Conservation (phyloP, 1,140 invertebrate genomes). For the Oncopodura yosiiana region DNA sequence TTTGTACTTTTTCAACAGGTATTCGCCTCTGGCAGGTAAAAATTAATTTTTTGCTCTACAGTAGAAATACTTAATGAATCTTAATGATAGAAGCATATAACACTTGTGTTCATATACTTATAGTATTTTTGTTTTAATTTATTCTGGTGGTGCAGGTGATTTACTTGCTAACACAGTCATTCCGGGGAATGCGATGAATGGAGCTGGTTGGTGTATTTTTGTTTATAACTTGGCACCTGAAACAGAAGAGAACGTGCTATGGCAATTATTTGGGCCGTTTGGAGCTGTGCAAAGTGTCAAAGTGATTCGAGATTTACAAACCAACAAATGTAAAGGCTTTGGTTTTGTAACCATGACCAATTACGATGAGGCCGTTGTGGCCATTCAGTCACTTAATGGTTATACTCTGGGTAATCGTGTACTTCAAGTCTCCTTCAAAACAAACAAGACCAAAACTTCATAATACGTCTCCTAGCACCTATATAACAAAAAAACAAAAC, state of each 20-base stretch:
- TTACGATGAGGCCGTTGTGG: slow-evolving; percentile 94
- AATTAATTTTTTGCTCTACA: too few species aligned
- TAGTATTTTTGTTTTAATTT: too few species aligned
- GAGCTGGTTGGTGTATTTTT: slow-evolving; percentile 95
- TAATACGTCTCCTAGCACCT: slow-evolving; percentile 46
- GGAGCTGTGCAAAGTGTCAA: slow-evolving; percentile 98
- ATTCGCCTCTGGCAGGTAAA: too few species aligned
- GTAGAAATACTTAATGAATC: too few species aligned
- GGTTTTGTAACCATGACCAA: slow-evolving; percentile 99
- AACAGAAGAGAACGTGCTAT: slow-evolving; percentile 95
- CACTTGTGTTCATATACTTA: too few species aligned
- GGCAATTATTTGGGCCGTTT: slow-evolving; percentile 98
- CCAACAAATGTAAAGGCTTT: slow-evolving; percentile 99
- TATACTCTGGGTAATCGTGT: slow-evolving; percentile 94
- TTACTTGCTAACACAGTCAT: slow-evolving; percentile 77
- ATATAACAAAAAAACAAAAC: too few species aligned
- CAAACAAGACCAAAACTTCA: slow-evolving; percentile 82
- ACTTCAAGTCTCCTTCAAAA: slow-evolving; percentile 97
- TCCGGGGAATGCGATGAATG: slow-evolving; percentile 67
- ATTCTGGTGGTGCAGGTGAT: slow-evolving; percentile 87
- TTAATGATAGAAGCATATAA: too few species aligned
- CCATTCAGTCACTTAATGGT: slow-evolving; percentile 95
- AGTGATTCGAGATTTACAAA: slow-evolving; percentile 92
- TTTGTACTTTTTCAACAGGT: too few species aligned
- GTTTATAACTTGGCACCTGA: slow-evolving; percentile 97